Evolutionary conservation across 2,797 vertebrate species (phyloP), one percentile per base, ranked within the genome.

Genomic region (Pygocentrus nattereri): DNA sequence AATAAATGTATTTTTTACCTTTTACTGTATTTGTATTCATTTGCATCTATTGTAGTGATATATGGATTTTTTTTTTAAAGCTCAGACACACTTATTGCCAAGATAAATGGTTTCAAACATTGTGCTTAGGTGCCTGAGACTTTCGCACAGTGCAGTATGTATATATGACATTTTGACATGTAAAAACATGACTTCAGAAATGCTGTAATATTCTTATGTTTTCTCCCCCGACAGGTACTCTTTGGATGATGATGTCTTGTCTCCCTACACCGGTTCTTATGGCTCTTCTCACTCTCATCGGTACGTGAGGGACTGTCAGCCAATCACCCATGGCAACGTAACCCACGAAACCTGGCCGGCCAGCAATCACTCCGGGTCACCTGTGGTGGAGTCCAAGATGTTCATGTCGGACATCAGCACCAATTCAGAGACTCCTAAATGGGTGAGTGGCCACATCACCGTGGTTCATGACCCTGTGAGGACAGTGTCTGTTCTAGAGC

Each of bases 401-500:
- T 97, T 97, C 49, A 90, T 97, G 15, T 94, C 96, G 0, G 70
- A 93, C 13, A 72, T 97, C 31, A 64, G 70, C 0, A 0, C 71
- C 0, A 47, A 41, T 10, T 7, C 8, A 0, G 10, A 44, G 4
- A 65, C 1, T 3, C 52, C 65, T 31, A 91, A 74, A 72, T 88
- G 49, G 10, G 94, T 95, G 72, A 89, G 88, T 15, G 94, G 94
- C 23, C 98, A 98, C 90, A 83, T 98, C 86, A 97, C 96, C 0
- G 85, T 95, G 1, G 95, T 94, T 16, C 88, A 83, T 2, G 90
- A 95, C 81, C 97, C 98, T 0, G 90, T 97, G 87, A 89, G 88
- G 76, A 93, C 93, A 0, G 72, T 99, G 85, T 97, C 98, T 0
- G 95, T 99, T 78, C 67, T 99, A 79, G 98, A 99, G 88, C 97